phyloP scores from a whole-genome alignment of 2,797 vertebrate genomes.

The Propithecus deckenii region DNA sequence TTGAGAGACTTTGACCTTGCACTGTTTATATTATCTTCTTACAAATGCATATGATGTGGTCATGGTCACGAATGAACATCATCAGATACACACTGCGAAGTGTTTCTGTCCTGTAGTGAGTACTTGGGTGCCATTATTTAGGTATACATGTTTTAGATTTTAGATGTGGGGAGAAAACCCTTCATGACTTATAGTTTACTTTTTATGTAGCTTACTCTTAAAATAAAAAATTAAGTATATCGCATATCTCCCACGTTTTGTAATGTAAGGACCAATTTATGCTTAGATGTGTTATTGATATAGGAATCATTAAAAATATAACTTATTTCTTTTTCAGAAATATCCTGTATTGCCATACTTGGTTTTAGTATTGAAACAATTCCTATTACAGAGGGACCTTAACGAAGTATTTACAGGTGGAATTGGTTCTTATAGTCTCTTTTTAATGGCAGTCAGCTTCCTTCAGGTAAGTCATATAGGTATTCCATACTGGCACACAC shows the following conservation, averaged over 20 bases:
- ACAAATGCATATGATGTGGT: rapidly evolving
- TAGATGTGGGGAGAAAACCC: background rate
- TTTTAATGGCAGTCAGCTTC: constrained; percentile 99
- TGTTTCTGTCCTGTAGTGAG: background rate
- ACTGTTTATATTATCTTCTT: background rate
- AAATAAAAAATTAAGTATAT: background rate
- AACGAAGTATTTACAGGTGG: constrained; percentile 99
- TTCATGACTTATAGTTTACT: background rate
- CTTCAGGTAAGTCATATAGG: constrained; percentile 90
- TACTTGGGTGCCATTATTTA: too few relatives aligned
- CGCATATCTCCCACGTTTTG: background rate
- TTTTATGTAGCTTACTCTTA: background rate
- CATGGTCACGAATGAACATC: background rate
- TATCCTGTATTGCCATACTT: constrained; percentile 97
- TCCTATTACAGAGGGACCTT: constrained; percentile 97
- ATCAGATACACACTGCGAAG: background rate
- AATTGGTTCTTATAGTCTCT: constrained; percentile 98
- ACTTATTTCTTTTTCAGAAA: constrained; percentile 88
- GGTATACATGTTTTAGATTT: background rate
- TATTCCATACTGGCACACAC: background rate
- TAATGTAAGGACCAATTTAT: background rate
- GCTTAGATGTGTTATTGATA: background rate
- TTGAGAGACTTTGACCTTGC: background rate
- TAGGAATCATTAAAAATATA: background rate
- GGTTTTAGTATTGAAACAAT: constrained; percentile 99